Base-by-base conservation (phyloP, 53 echinoderm and acorn worm genomes). In the Echinometra lucunter region DNA sequence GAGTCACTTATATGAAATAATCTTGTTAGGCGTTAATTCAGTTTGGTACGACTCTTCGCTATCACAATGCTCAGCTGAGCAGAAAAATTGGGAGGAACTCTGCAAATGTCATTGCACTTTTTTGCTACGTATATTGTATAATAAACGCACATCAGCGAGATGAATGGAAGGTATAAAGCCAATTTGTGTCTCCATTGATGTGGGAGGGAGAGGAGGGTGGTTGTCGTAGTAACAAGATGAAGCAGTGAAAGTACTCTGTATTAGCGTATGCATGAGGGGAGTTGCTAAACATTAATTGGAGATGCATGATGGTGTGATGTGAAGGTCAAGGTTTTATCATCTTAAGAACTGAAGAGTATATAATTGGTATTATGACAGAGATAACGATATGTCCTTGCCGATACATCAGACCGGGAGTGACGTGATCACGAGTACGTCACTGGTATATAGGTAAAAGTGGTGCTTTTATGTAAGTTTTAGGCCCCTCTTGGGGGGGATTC, bases 31-130 rank as follows among this genome's bases (percentile, higher is more conserved):
- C 78, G 58, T 74, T 92, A 75, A 92, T 92, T 75, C 78, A 47
- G 92, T 92, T 92, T 37, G 78, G 78, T 49, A 55, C 53, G 49
- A 74, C 53, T 74, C 74, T 57, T 74, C 45, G 35, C 92, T 74
- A 55, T 92, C 78, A 92, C 57, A 78, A 78, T 56, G 92, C 78
- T 57, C 57, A 92, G 60, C 70, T 67, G 91, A 91, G 66, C 69
- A 35, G 91, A 67, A 91, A 91, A 69, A 91, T 66, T 91, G 91
- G 78, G 92, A 60, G 57, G 30, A 92, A 60, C 92, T 78, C 55
- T 53, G 74, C 57, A 75, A 92, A 92, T 92, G 92, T 92, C 92
- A 92, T 55, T 78, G 92, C 78, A 92, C 92, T 92, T 92, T 92
- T 70, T 89, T 13, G 21, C 37, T 35, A 58, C 60, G 89, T 89